Conservation (phyloP, 2,797 vertebrate species). For the Sebastolobus altivelis region DNA sequence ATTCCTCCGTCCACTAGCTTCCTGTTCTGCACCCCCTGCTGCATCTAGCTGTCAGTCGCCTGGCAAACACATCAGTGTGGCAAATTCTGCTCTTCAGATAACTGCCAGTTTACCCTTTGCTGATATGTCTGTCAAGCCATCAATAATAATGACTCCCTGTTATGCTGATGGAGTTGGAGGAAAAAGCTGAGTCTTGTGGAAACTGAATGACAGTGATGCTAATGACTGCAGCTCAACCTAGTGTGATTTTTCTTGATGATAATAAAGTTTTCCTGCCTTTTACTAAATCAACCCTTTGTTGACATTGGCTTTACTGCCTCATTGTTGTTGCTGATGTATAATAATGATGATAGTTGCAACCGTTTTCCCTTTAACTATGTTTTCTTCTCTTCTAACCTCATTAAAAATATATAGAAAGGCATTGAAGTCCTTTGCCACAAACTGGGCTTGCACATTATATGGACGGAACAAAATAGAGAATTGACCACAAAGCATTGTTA, state of each 20-base stretch:
- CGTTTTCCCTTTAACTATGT: background rate
- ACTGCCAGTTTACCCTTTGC: constrained; percentile 66
- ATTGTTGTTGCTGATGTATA: background rate
- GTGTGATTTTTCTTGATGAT: constrained; percentile 28
- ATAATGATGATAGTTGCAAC: background rate
- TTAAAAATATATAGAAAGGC: background rate
- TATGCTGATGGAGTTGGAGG: constrained; percentile 28
- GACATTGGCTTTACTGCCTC: background rate
- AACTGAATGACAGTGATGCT: constrained; percentile 53
- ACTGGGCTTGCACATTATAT: background rate
- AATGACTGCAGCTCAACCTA: constrained; percentile 29
- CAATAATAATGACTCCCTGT: constrained; percentile 62
- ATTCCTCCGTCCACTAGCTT: constrained; percentile 37
- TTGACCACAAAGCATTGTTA: background rate
- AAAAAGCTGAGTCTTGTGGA: constrained; percentile 32
- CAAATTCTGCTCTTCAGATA: constrained; percentile 64
- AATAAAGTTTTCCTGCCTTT: background rate
- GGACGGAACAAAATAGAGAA: background rate
- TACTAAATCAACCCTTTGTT: background rate
- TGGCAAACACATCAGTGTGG: constrained; percentile 43
- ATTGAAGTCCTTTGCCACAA: background rate
- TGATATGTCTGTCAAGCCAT: constrained; percentile 70
- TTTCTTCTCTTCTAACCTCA: background rate
- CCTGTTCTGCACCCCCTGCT: constrained; percentile 14
- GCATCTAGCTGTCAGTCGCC: constrained; percentile 40